These are phyloP conservation scores for Anhinga rufa DNA, from an alignment of 2,113 vertebrate species.

Conservation along the genomic window DNA sequence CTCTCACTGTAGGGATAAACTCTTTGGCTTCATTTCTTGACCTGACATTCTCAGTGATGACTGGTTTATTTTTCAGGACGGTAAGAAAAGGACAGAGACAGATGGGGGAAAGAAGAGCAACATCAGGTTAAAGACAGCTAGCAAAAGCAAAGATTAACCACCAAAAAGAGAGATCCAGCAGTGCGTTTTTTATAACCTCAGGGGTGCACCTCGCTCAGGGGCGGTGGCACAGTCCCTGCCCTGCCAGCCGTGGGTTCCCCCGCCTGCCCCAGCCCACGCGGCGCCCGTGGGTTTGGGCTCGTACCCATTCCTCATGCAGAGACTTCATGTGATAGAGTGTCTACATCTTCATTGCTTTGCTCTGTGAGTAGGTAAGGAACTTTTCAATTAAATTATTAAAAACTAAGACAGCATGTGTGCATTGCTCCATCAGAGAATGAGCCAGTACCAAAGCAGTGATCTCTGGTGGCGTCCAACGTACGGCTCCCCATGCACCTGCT, in stretches of 20 bases:
- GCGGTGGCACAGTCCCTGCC: background rate
- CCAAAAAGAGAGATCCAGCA: background rate
- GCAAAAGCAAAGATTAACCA: background rate
- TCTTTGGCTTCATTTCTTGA: background rate
- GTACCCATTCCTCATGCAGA: background rate
- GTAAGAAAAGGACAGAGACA: background rate
- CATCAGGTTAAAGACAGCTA: no score
- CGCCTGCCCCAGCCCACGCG: no score
- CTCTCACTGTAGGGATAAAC: background rate
- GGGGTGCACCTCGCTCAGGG: background rate
- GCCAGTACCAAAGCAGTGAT: background rate
- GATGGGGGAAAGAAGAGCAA: background rate
- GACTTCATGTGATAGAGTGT: background rate
- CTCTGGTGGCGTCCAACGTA: background rate
- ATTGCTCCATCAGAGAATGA: background rate
- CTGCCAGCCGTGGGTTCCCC: background rate
- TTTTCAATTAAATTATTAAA: background rate
- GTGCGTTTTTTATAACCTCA: background rate
- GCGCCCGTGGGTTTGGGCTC: background rate
- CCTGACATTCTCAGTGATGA: background rate
- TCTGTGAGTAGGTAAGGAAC: background rate
- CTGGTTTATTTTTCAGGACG: background rate
- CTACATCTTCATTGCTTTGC: background rate
- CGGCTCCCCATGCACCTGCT: background rate
- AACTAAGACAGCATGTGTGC: fast-evolving